These are phyloP conservation scores for Bradysia coprophila DNA, from an alignment of 1,140 invertebrate species.

Conservation along the genomic window DNA sequence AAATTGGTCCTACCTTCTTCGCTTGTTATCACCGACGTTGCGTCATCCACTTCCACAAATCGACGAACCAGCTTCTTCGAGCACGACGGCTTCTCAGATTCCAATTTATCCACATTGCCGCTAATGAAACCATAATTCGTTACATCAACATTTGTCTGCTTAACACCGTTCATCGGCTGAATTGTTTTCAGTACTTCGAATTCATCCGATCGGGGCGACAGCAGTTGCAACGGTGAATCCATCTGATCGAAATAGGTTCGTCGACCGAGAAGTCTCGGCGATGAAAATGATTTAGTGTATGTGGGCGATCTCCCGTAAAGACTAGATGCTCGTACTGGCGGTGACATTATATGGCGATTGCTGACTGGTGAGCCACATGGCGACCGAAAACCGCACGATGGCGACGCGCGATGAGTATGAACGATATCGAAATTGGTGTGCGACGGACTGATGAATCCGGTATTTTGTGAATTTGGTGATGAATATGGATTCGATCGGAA, in stretches of 20 bases:
- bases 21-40: conserved; percentile 22
- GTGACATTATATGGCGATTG: conserved; percentile 16
- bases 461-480: not conserved
- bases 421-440: not conserved
- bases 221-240: not conserved
- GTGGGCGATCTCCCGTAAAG: not conserved
- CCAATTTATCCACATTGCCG: conserved; percentile 4
- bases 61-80: conserved; percentile 19
- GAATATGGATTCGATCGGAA: not conserved
- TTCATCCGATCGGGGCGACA: not conserved
- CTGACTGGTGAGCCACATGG: conserved; percentile 13
- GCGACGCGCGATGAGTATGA: conserved; percentile 3
- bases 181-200: not conserved
- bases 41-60: conserved; percentile 23
- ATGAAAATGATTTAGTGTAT: not conserved
- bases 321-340: conserved; percentile 10
- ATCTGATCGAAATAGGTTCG: not conserved
- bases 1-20: conserved; percentile 24
- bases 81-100: conserved; percentile 16
- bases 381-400: conserved; percentile 23
- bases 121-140: not conserved
- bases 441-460: not conserved
- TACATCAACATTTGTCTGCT: not conserved
- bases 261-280: not conserved
- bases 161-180: not conserved